A percentile compares a stretch with the other conserved stretches of the same genome.
Conservation (phyloP, 2,888 invertebrate genomes). For the Nezara viridula region DNA sequence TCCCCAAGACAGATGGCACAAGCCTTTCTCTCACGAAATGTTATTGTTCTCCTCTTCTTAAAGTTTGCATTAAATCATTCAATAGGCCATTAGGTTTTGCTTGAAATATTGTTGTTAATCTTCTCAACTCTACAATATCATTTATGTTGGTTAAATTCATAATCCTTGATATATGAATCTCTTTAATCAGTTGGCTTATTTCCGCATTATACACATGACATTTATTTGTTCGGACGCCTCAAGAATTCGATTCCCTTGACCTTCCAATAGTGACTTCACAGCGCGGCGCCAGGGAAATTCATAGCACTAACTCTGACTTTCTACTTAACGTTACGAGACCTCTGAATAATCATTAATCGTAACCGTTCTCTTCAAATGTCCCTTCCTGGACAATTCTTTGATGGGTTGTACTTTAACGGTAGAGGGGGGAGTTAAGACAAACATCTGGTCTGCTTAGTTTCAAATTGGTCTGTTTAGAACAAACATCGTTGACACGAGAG, state of each 20-base stretch:
- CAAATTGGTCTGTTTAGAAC: background rate
- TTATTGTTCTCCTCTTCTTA: too few relatives aligned
- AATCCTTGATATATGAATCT: background rate
- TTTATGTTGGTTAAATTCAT: background rate
- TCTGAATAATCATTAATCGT: background rate
- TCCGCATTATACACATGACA: background rate
- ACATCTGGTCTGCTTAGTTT: too few relatives aligned
- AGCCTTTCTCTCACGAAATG: too few relatives aligned
- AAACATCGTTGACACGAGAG: background rate
- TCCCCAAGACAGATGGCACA: too few relatives aligned
- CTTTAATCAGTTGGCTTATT: background rate
- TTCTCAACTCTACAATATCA: too few relatives aligned
- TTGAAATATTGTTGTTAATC: too few relatives aligned
- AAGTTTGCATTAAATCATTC: too few relatives aligned
- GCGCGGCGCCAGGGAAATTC: slow-evolving; percentile 1
- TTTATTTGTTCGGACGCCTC: background rate
- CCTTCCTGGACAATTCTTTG: background rate
- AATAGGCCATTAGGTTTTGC: too few relatives aligned
- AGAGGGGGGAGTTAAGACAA: too few relatives aligned
- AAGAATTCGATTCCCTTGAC: background rate
- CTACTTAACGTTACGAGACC: slow-evolving; percentile 9
- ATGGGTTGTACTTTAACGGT: too few relatives aligned
- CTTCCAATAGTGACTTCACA: background rate
- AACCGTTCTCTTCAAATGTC: background rate
- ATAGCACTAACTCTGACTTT: slow-evolving; percentile 30